Evolutionary conservation across 2,113 vertebrate genomes (phyloP), one percentile per base, ranked within the genome.

Genomic region (Catagonus wagneri): DNA sequence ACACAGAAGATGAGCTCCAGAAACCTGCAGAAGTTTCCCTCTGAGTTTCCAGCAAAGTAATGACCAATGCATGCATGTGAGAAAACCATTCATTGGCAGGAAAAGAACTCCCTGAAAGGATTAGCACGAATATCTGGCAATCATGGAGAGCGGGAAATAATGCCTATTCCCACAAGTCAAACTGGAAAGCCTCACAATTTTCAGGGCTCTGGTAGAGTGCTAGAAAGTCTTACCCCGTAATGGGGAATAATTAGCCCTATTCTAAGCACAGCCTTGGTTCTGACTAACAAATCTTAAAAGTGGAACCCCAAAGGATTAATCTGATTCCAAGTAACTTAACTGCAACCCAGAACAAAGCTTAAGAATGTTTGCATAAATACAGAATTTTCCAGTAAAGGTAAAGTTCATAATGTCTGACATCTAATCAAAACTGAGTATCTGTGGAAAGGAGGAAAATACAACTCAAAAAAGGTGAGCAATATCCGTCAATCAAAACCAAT

Each of bases 371-470:
- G 32, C 27, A 61, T 72, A 80, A 92, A 39, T 72, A 85, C 27
- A 80, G 84, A 90, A 83, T 34, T 79, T 29, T 39, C 23, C 34
- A 93, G 58, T 75, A 61, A 75, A 66, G 7, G 25, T 69, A n/a
- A 90, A 95, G 75, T 74, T 68, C 20, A 58, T 63, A 74, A 12
- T 68, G 17, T 74, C 60, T 94, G 68, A 29, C 39, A 94, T 86
- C 9, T 36, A 90, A 14, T 83, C 4, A 87, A 92, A 96, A 90
- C 34, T n/a, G 27, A 94, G 27, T 50, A 86, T 23, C 34, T 44
- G 6, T 68, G 2, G n/a, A 75, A 83, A 95, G 34, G 5, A 27
- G 20, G 32, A 80, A 87, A 83, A n/a, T 65, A 56, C 6, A 83
- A 20, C 9, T 8, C 11, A 56, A 25, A 85, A 93, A 89, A 69